Conservation (phyloP, 2,113 vertebrate genomes). For the Colossoma macropomum region DNA sequence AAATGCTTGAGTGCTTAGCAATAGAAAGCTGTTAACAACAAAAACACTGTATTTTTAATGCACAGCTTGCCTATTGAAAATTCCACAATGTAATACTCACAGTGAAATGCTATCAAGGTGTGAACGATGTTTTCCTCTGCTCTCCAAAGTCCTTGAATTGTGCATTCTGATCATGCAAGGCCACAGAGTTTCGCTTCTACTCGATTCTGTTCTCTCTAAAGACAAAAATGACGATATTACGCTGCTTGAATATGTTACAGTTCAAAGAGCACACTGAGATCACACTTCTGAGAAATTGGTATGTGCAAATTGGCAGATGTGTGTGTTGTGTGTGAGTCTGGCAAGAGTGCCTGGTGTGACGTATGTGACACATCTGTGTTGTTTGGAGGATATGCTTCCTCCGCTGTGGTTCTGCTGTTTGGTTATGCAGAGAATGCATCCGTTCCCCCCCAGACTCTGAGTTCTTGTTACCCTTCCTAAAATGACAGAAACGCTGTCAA, state of each 20-base stretch:
- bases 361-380: slow-evolving; percentile 26
- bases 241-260: not conserved
- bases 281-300: slow-evolving; percentile 4
- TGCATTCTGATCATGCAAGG: slow-evolving; percentile 9
- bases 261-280: not conserved
- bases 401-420: slow-evolving; percentile 31
- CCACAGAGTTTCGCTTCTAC: not conserved
- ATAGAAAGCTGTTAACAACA: too few relatives aligned
- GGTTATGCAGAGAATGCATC: slow-evolving; percentile 29
- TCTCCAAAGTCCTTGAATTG: not conserved
- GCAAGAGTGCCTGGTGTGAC: not conserved
- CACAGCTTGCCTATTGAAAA: not conserved
- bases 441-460: slow-evolving; percentile 1
- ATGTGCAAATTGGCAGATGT: not conserved
- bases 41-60: too few relatives aligned
- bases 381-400: slow-evolving; percentile 43
- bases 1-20: too few relatives aligned
- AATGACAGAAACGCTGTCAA: slow-evolving; percentile 51
- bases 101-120: not conserved
- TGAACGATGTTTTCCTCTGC: not conserved
- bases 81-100: not conserved
- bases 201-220: not conserved
- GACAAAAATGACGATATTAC: not conserved
- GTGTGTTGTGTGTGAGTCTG: slow-evolving; percentile 12
- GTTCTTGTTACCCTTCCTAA: slow-evolving; percentile 31